Conservation (phyloP, 2,113 vertebrate genomes). For the Cranoglanis bouderius region DNA sequence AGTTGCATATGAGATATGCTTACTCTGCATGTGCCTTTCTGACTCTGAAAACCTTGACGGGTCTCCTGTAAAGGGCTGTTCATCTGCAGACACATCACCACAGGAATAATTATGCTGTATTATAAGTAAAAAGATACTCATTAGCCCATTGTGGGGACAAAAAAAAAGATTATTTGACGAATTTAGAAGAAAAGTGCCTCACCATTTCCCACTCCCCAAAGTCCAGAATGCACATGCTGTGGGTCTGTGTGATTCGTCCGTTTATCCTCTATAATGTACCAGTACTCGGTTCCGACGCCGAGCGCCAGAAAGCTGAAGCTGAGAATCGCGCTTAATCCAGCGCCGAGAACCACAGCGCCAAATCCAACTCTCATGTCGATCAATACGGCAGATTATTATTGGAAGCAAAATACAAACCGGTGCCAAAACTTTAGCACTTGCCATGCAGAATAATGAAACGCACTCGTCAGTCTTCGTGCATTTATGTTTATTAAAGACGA, state of each 20-base stretch:
- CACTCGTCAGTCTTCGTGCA: not conserved
- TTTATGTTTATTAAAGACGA: not conserved
- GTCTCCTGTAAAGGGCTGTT: slow-evolving; percentile 57
- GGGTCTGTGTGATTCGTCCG: slow-evolving; percentile 58
- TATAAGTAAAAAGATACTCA: not conserved
- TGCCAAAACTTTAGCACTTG: slow-evolving; percentile 18
- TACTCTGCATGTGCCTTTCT: slow-evolving; percentile 67
- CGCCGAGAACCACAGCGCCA: slow-evolving; percentile 66
- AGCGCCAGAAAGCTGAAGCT: slow-evolving; percentile 73
- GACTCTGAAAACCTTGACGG: slow-evolving; percentile 62
- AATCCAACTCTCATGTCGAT: slow-evolving; percentile 58
- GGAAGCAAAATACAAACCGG: not conserved
- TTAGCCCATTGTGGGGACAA: not conserved
- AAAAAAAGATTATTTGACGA: not conserved
- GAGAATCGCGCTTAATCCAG: slow-evolving; percentile 69
- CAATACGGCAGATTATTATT: not conserved
- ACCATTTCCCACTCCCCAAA: slow-evolving; percentile 72
- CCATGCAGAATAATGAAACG: not conserved
- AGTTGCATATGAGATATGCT: slow-evolving; percentile 47
- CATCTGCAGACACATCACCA: slow-evolving; percentile 48
- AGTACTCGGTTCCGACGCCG: slow-evolving; percentile 74
- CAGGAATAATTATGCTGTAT: not conserved
- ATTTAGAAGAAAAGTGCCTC: slow-evolving; percentile 1
- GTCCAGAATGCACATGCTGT: slow-evolving; percentile 64
- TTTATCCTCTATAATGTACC: slow-evolving; percentile 76